phyloP scores from a whole-genome alignment of 2,888 invertebrate species.

The Athalia rosae region DNA sequence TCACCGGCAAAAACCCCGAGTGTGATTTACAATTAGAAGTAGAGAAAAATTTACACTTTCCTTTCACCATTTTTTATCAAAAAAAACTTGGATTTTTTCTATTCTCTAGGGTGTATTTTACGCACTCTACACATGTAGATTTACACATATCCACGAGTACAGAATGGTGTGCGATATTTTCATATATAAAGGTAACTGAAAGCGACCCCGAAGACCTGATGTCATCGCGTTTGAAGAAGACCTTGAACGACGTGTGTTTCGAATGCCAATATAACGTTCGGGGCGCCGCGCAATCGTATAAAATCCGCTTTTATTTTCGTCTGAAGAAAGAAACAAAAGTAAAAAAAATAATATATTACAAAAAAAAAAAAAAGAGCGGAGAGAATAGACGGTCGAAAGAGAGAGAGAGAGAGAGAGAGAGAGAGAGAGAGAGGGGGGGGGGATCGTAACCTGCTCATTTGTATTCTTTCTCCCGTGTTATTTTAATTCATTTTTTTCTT shows the following conservation, averaged over 20 bases:
- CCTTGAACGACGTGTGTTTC: constrained; percentile 25
- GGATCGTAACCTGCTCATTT: too few species aligned
- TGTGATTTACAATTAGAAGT: too few species aligned
- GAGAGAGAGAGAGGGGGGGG: neutral
- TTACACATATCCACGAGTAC: neutral
- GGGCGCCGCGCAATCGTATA: neutral
- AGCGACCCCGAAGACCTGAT: constrained; percentile 3
- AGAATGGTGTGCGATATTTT: neutral
- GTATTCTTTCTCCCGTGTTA: too few species aligned
- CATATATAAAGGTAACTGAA: neutral
- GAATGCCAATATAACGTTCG: constrained; percentile 26
- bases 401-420: neutral
- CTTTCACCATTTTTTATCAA: too few species aligned
- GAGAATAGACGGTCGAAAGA: too few species aligned
- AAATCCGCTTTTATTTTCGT: constrained; percentile 34
- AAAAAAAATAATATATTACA: too few species aligned
- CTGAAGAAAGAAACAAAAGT: neutral
- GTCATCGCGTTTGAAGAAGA: constrained; percentile 24
- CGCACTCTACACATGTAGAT: neutral
- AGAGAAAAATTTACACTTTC: too few species aligned
- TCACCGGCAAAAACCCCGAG: too few species aligned
- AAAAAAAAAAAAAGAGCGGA: neutral
- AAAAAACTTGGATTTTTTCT: too few species aligned
- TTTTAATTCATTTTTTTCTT: too few species aligned
- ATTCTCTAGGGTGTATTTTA: too few species aligned